Base-by-base conservation (phyloP, 2,888 invertebrate genomes). In the Leucoma salicis region DNA sequence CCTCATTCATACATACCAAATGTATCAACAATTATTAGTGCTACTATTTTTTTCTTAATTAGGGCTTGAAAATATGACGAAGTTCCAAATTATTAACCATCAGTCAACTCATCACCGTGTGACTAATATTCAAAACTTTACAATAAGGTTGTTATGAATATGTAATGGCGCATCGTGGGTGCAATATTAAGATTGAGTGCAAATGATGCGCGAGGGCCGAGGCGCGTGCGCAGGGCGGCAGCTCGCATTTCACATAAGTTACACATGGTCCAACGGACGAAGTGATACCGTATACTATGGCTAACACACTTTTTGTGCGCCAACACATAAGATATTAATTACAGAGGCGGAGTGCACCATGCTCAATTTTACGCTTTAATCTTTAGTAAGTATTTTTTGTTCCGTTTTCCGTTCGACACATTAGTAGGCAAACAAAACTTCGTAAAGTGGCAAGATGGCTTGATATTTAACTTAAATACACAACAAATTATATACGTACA, bases 151-250 rank as follows among this genome's bases (percentile, higher is more conserved):
- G 70, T 81, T 87, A 81, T 87, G 69, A 72, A 75, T 76, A 63
- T 62, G 72, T 78, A 88, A 87, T 88, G 84, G 73, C 79, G 88
- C 88, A 86, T 86, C 68, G 53, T 65, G 59, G 59, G 70, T 81
- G 82, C 77, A 75, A 78, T 84, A 83, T 85, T 85, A 84, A 86
- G 83, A 86, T 86, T 84, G 82, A 78, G 73, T 74, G 84, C 70
- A 83, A 86, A 87, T 86, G 85, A 73, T 53, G 73, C 86, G 78
- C 58, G 69, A 70, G 78, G 81, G 83, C 82, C 58, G 69, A 70
- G 78, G 81, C 84, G 82, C 86, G 87, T 79, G 84, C 82, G 70
- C 73, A 54, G 46, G 47, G 60, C 69, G 65, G 66, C 69, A 62
- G 66, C 67, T 86, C 77, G 63, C 39, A 70, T 86, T 85, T 57